Evolutionary conservation across 2,113 vertebrate species (phyloP).

Genomic region (Vulpes lagopus): DNA sequence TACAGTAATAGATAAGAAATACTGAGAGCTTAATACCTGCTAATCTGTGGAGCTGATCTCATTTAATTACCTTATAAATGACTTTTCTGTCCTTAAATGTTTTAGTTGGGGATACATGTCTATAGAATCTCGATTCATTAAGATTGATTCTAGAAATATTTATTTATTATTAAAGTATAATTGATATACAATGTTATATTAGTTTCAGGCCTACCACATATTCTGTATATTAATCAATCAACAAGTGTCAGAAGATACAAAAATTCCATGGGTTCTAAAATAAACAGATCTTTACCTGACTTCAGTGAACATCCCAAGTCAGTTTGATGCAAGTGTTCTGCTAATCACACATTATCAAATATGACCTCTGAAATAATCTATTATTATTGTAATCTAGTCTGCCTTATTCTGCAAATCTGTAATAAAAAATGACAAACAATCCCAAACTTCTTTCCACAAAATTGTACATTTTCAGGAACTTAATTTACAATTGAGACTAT

Average conservation of each 20-base stretch:
- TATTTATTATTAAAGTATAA: neutral
- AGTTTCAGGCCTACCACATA: neutral
- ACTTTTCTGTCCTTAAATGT: neutral
- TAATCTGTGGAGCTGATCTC: neutral
- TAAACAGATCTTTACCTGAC: neutral
- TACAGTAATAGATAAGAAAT: neutral
- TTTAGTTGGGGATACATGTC: neutral
- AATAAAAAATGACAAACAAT: neutral
- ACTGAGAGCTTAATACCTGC: neutral
- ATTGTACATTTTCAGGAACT: neutral
- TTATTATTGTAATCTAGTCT: neutral
- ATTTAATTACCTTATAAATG: slow-evolving; percentile 7
- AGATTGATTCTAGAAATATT: neutral
- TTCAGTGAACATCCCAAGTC: neutral
- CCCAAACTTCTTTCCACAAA: neutral
- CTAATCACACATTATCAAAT: neutral
- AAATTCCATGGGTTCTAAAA: neutral
- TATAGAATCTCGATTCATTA: neutral
- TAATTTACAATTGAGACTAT: neutral
- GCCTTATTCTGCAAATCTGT: neutral
- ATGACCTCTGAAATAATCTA: neutral
- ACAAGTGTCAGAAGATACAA: neutral
- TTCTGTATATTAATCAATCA: neutral
- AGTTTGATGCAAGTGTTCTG: neutral
- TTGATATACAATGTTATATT: neutral